phyloP scores from a whole-genome alignment of 2,113 vertebrate species.

The Micromys minutus region DNA sequence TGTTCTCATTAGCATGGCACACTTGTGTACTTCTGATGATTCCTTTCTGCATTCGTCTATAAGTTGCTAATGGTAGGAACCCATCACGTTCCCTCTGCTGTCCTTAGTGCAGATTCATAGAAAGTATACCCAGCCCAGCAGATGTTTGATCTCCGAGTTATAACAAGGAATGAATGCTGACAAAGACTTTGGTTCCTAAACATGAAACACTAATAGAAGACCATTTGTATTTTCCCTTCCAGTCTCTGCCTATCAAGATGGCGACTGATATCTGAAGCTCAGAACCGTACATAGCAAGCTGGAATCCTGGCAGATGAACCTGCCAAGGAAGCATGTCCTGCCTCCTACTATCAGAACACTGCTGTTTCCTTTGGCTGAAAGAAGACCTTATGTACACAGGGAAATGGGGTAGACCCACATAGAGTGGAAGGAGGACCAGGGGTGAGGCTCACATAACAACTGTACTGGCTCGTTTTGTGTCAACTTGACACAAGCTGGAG shows the following conservation, averaged over 20 bases:
- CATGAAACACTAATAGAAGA: too few relatives aligned
- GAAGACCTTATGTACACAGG: constrained; percentile 9
- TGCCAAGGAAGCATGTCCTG: constrained; percentile 59
- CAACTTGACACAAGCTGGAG: too few relatives aligned
- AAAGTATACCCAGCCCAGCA: not conserved
- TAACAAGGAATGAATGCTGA: too few relatives aligned
- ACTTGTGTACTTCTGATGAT: not conserved
- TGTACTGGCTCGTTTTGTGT: too few relatives aligned
- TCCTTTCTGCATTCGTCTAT: not conserved
- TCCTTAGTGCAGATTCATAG: not conserved
- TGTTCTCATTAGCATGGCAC: not conserved
- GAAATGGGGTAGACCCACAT: constrained; percentile 45
- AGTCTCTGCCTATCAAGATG: constrained; percentile 46
- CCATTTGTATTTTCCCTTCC: constrained; percentile 66
- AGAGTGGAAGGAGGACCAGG: constrained; percentile 37
- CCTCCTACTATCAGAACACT: constrained; percentile 55
- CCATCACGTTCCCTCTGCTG: not conserved
- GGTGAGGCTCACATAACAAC: constrained; percentile 65
- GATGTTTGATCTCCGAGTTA: too few relatives aligned
- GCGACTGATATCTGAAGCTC: constrained; percentile 46
- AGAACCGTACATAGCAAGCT: not conserved
- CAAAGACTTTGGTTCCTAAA: too few relatives aligned
- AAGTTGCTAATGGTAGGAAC: not conserved
- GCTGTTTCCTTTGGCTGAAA: constrained; percentile 57
- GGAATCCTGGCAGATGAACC: constrained; percentile 60